phyloP scores from a whole-genome alignment of 2,888 invertebrate species.

The Metopia argyrocephala region DNA sequence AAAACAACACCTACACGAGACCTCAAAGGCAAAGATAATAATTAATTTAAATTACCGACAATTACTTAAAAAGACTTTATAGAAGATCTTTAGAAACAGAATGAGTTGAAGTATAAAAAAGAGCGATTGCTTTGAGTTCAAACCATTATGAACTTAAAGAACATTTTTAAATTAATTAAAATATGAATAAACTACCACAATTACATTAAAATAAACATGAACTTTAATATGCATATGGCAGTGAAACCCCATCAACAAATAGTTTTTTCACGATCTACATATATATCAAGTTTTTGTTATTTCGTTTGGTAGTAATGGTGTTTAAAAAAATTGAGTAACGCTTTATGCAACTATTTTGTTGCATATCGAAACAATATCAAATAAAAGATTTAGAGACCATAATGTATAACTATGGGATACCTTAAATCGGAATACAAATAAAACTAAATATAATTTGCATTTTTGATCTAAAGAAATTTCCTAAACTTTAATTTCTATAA shows the following conservation, averaged over 20 bases:
- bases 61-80: slow-evolving; percentile 41
- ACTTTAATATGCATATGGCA: slow-evolving; percentile 25
- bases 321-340: background rate
- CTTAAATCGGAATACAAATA: no score
- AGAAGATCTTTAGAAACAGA: background rate
- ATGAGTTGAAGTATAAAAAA: background rate
- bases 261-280: no score
- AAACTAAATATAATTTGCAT: no score
- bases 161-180: slow-evolving; percentile 36
- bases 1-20: slow-evolving; percentile 58
- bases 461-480: no score
- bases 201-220: slow-evolving; percentile 22
- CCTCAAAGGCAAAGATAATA: slow-evolving; percentile 34
- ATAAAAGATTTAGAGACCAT: no score
- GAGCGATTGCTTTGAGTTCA: slow-evolving; percentile 26
- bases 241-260: background rate
- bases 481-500: no score
- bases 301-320: background rate
- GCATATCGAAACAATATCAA: no score
- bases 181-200: slow-evolving; percentile 26
- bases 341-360: no score
- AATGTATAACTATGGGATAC: no score
- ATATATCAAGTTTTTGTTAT: no score
- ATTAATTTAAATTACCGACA: slow-evolving; percentile 59
- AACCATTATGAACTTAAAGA: slow-evolving; percentile 40